phyloP scores from a whole-genome alignment of 1,140 invertebrate species.

The Temnothorax longispinosus region DNA sequence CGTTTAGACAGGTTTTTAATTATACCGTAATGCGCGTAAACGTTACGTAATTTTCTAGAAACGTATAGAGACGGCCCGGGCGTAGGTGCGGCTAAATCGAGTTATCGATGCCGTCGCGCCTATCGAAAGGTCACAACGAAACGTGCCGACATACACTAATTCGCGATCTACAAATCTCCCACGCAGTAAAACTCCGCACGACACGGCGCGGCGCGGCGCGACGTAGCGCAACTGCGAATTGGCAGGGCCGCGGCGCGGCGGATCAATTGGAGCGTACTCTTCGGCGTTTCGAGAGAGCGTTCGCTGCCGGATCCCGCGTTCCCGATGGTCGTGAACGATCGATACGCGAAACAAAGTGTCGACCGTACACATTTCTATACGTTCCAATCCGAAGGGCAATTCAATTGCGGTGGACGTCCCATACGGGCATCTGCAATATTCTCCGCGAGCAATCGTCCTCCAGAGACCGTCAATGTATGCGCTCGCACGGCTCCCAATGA shows the following conservation, averaged over 20 bases:
- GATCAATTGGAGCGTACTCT: conserved; percentile 66
- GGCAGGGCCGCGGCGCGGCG: neutral
- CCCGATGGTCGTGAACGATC: conserved; percentile 73
- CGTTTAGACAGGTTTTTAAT: conserved; percentile 18
- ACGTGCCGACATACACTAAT: conserved; percentile 58
- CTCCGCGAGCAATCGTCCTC: conserved; percentile 80
- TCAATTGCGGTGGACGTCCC: conserved; percentile 80
- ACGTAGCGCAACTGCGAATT: neutral
- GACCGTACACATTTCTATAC: conserved; percentile 76
- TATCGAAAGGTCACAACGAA: neutral
- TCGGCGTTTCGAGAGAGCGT: conserved; percentile 46
- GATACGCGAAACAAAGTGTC: conserved; percentile 75
- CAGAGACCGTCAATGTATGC: conserved; percentile 77
- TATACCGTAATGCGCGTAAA: conserved; percentile 61
- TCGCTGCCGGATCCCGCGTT: conserved; percentile 51
- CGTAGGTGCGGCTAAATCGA: conserved; percentile 57
- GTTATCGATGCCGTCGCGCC: conserved; percentile 59
- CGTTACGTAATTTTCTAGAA: conserved; percentile 17
- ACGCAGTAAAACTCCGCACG: conserved; percentile 47
- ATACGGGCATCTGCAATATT: conserved; percentile 79
- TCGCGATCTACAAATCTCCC: conserved; percentile 27
- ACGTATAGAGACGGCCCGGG: neutral
- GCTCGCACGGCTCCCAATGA: conserved; percentile 75
- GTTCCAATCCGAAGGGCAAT: conserved; percentile 80
- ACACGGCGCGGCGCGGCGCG: neutral